Evolutionary conservation across 2,113 vertebrate species (phyloP).

Genomic region (Corythoichthys intestinalis): DNA sequence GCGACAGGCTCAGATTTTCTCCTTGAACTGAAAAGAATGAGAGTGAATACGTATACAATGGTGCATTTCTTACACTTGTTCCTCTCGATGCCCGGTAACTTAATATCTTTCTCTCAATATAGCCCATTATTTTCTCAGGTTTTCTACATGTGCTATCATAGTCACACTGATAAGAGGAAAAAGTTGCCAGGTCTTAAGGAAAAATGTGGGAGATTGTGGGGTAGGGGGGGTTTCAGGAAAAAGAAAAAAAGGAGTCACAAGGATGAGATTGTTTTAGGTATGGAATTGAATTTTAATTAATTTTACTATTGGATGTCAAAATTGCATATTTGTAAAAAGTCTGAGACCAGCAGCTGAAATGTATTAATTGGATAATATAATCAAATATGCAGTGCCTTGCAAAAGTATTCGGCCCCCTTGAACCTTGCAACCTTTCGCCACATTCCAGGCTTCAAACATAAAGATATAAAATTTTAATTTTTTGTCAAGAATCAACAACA

Average conservation of each 20-base stretch:
- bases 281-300: no score
- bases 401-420: no score
- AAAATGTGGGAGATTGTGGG: background rate
- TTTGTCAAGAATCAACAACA: no score
- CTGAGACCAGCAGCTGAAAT: background rate
- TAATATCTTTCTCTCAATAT: background rate
- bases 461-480: no score
- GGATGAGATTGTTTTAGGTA: no score
- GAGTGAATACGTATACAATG: background rate
- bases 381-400: no score
- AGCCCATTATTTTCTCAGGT: background rate
- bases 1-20: conserved; percentile 27
- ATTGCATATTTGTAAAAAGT: no score
- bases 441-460: no score
- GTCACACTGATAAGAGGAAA: background rate
- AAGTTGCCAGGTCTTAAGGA: background rate
- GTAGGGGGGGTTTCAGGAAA: background rate
- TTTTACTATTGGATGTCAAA: no score
- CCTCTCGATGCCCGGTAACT: background rate
- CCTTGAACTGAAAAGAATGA: background rate
- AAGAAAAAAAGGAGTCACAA: background rate
- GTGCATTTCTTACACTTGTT: background rate
- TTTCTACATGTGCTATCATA: background rate
- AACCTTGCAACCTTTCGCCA: no score
- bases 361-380: no score